Conservation (phyloP, 2,888 invertebrate species). For the Clistopyga incitator region DNA sequence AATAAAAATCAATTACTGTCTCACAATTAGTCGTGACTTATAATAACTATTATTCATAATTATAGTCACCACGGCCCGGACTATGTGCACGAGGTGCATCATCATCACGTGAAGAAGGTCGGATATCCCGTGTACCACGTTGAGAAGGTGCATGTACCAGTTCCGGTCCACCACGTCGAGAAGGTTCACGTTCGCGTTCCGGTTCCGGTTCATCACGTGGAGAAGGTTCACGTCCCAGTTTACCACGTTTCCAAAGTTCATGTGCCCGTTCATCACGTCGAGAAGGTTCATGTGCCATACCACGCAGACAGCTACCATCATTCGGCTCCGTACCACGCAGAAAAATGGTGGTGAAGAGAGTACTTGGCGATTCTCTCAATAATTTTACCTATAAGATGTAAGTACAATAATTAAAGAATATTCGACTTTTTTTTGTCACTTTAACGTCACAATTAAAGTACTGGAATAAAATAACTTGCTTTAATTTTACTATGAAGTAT, state of each 20-base stretch:
- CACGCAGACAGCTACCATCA: neutral
- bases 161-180: conserved; percentile 22
- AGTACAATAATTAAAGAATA: neutral
- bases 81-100: conserved; percentile 1
- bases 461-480: too few relatives aligned
- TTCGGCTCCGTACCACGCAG: neutral
- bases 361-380: neutral
- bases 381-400: neutral
- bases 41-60: neutral
- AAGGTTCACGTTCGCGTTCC: conserved; percentile 7
- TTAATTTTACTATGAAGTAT: neutral
- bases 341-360: conserved; percentile 20
- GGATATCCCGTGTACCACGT: neutral
- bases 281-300: conserved; percentile 21
- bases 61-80: neutral
- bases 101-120: conserved; percentile 12
- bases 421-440: too few relatives aligned
- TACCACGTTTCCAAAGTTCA: neutral
- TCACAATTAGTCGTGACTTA: too few relatives aligned
- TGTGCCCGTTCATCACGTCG: conserved; percentile 8
- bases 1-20: neutral
- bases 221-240: conserved; percentile 11
- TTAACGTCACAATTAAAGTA: too few relatives aligned
- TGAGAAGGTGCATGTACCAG: conserved; percentile 18
- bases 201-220: conserved; percentile 5